These are phyloP conservation scores for Acromyrmex heyeri DNA, from an alignment of 1,140 invertebrate species.

Conservation along the genomic window DNA sequence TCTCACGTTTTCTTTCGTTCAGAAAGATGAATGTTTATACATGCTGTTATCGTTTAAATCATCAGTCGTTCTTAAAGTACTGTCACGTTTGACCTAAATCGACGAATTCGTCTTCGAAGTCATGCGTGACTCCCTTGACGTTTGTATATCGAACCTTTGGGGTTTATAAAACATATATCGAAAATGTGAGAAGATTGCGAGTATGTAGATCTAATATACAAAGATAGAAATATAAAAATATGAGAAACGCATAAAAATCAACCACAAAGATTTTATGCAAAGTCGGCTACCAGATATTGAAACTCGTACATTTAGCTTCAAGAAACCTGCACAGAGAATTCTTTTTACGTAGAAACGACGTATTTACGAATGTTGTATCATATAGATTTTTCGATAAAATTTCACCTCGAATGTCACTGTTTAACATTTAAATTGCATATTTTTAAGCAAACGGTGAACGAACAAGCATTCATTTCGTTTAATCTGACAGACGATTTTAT, in stretches of 20 bases:
- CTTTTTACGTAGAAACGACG: neutral
- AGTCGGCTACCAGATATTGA: neutral
- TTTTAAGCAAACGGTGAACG: conserved; percentile 37
- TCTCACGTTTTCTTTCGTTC: neutral
- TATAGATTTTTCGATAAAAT: neutral
- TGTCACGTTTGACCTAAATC: conserved; percentile 55
- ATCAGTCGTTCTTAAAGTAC: conserved; percentile 43
- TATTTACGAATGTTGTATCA: neutral
- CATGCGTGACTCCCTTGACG: conserved; percentile 40
- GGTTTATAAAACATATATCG: conserved; percentile 28
- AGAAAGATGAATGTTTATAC: conserved; percentile 11
- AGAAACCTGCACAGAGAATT: neutral
- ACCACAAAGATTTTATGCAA: neutral
- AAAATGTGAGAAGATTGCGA: conserved; percentile 38
- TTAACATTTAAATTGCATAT: conserved; percentile 4
- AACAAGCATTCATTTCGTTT: conserved; percentile 41
- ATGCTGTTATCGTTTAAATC: conserved; percentile 16
- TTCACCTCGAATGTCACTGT: neutral
- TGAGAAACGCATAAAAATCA: neutral
- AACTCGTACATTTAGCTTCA: neutral
- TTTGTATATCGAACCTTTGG: conserved; percentile 38
- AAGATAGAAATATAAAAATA: neutral
- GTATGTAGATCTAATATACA: conserved; percentile 20
- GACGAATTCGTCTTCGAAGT: conserved; percentile 54
- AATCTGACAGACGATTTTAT: conserved; percentile 64